Conservation (phyloP, 2,888 invertebrate species). For the Euzophera pinguis region DNA sequence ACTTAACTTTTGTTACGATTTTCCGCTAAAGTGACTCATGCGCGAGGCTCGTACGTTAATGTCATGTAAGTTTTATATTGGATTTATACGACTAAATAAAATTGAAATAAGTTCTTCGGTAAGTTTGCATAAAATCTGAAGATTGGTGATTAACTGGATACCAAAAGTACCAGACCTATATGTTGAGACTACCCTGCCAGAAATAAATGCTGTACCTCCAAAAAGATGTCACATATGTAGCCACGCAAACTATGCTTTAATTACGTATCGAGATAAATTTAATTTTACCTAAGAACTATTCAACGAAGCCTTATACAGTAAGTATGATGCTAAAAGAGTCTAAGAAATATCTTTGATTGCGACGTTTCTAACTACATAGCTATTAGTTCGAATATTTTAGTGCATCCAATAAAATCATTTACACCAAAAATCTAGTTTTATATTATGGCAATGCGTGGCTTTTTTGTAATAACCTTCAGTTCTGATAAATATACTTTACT, state of each 20-base stretch:
- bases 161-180: no score
- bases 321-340: background rate
- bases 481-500: conserved; percentile 12
- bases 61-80: no score
- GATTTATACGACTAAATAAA: no score
- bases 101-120: no score
- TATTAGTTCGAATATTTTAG: background rate
- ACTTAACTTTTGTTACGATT: background rate
- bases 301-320: background rate
- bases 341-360: background rate
- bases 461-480: conserved; percentile 36
- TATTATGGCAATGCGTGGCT: conserved; percentile 18
- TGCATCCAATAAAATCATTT: conserved; percentile 7
- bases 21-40: background rate
- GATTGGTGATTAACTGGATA: no score
- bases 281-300: background rate
- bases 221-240: no score
- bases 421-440: conserved; percentile 36
- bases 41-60: no score
- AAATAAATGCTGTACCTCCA: no score
- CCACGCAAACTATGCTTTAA: background rate
- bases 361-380: background rate
- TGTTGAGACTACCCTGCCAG: no score
- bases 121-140: no score
- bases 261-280: background rate